A percentile compares a stretch with the other conserved stretches of the same genome.
These are phyloP conservation scores for Urophycis tenuis DNA, from an alignment of 2,797 vertebrate genomes.

Conservation along the genomic window DNA sequence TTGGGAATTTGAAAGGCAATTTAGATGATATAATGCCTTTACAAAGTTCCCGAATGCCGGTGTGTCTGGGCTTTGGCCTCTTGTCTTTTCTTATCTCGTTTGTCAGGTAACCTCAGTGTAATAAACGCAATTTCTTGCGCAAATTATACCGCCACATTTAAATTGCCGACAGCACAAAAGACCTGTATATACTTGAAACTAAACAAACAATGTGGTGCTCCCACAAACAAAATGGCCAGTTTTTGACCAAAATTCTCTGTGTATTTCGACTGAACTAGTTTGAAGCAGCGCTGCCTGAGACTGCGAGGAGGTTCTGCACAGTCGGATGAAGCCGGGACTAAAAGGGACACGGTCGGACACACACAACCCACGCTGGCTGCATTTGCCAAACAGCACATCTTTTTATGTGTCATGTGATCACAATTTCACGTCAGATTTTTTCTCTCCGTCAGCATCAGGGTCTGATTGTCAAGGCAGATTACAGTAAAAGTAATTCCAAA, in stretches of 20 bases:
- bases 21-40: not conserved
- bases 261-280: not conserved
- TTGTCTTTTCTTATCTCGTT: not conserved
- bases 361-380: not conserved
- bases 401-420: not conserved
- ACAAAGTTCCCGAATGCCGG: not conserved
- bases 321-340: not conserved
- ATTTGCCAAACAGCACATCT: not conserved
- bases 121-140: not conserved
- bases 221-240: not conserved
- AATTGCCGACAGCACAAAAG: no score
- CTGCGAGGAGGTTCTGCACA: not conserved
- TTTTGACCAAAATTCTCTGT: not conserved
- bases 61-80: not conserved
- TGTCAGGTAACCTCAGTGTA: not conserved
- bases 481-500: slow-evolving; percentile 52
- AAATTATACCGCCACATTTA: not conserved
- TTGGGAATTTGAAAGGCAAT: not conserved
- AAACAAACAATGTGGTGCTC: no score
- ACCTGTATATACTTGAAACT: no score
- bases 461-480: slow-evolving; percentile 37
- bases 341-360: not conserved
- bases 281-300: not conserved
- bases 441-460: not conserved
- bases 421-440: not conserved